Evolutionary conservation across 2,797 vertebrate genomes (phyloP).

Genomic region (Parauchenoglanis punctatus): DNA sequence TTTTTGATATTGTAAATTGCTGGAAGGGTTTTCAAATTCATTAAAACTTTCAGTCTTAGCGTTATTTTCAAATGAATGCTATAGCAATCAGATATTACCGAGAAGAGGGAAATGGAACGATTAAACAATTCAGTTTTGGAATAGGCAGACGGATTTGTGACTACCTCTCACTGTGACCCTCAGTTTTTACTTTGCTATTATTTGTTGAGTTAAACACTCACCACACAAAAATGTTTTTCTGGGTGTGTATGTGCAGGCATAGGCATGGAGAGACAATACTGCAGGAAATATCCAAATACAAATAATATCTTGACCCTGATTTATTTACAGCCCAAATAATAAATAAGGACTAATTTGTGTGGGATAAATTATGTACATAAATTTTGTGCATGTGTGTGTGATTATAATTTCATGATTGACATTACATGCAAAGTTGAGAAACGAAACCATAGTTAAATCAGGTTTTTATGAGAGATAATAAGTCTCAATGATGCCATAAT

Average conservation of each 20-base stretch:
- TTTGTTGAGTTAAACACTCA: neutral
- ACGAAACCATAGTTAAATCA: neutral
- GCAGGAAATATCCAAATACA: neutral
- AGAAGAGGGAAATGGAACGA: neutral
- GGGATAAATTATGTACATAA: neutral
- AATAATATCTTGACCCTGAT: neutral
- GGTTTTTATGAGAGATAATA: neutral
- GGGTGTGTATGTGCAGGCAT: neutral
- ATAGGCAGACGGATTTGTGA: neutral
- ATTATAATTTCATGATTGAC: neutral
- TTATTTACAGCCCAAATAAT: neutral
- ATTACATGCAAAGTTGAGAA: neutral
- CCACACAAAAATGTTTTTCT: neutral
- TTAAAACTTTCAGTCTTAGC: neutral
- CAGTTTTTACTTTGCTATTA: neutral
- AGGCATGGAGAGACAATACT: neutral
- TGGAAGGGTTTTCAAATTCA: neutral
- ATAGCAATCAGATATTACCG: neutral
- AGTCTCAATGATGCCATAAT: neutral
- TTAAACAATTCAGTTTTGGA: constrained; percentile 6
- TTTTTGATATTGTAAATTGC: neutral
- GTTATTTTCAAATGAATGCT: neutral
- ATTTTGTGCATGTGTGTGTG: neutral
- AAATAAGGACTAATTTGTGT: neutral
- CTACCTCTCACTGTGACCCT: neutral